Conservation (phyloP, 2,797 vertebrate genomes). For the Malurus leucopterus region DNA sequence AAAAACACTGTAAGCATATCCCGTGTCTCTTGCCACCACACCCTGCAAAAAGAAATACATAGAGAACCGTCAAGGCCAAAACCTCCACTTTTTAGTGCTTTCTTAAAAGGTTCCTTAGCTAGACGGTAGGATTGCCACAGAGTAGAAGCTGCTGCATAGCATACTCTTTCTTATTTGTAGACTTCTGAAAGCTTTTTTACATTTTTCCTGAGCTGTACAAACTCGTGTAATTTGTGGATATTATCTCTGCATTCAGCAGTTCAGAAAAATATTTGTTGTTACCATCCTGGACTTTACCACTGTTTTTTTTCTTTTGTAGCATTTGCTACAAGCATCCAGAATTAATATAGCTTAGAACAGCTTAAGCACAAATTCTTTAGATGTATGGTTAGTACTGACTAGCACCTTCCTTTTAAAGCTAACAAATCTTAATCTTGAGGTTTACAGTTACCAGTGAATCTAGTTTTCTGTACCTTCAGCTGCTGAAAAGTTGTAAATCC, state of each 20-base stretch:
- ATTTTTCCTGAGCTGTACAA: not conserved
- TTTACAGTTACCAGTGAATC: not conserved
- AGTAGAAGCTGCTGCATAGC: not conserved
- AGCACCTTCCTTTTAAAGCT: not conserved
- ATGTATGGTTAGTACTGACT: not conserved
- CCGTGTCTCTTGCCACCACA: accelerated
- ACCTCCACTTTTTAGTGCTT: not conserved
- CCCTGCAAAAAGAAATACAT: not conserved
- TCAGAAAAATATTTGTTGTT: constrained; percentile 7
- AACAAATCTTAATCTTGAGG: not conserved
- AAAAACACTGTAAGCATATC: not conserved
- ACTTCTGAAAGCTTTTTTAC: not conserved
- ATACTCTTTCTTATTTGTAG: not conserved
- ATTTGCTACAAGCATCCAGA: not conserved
- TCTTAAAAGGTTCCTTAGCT: not conserved
- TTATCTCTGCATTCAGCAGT: not conserved
- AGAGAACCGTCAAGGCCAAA: not conserved
- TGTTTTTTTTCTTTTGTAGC: not conserved
- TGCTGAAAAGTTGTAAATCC: not conserved
- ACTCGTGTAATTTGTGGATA: not conserved
- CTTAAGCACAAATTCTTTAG: not conserved
- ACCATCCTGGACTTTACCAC: not conserved
- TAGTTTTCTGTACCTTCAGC: not conserved
- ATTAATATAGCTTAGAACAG: not conserved
- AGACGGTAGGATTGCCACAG: not conserved